Percentiles rank a stretch among this genome's conserved stretches.
Evolutionary conservation across 1,140 invertebrate species (phyloP).

Genomic region (Trypoxylus dichotomus): DNA sequence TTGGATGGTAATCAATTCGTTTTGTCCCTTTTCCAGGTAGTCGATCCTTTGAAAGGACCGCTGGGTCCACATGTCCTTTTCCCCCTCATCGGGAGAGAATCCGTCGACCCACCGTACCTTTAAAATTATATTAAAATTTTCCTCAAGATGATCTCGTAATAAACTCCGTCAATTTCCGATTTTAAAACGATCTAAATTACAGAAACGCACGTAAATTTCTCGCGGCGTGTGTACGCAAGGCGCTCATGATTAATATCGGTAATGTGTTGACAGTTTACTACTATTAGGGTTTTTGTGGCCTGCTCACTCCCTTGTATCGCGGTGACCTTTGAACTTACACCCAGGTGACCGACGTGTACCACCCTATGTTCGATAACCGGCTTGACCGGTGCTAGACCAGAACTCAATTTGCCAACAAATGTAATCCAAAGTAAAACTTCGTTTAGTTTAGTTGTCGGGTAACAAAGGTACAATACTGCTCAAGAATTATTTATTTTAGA

Average conservation of each 20-base stretch:
- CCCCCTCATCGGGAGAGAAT: not conserved
- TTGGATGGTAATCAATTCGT: constrained; percentile 30
- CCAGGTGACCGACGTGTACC: constrained; percentile 41
- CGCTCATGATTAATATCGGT: constrained; percentile 53
- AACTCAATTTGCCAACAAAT: constrained; percentile 30
- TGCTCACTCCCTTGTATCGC: constrained; percentile 52
- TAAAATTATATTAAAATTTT: constrained; percentile 32
- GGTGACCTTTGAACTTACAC: constrained; percentile 43
- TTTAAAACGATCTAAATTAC: not conserved
- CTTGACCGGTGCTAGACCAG: constrained; percentile 28
- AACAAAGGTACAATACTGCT: not conserved
- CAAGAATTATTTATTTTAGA: not conserved
- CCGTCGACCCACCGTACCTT: not conserved
- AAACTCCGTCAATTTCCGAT: not conserved
- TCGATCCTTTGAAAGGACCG: constrained; percentile 36
- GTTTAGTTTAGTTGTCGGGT: constrained; percentile 24
- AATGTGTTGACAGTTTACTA: constrained; percentile 54
- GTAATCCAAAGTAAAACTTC: constrained; percentile 27
- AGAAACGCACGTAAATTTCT: not conserved
- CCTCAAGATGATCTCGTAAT: not conserved
- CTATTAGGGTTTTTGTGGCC: constrained; percentile 53
- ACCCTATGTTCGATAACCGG: constrained; percentile 32
- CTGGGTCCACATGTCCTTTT: not conserved
- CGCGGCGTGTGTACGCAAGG: not conserved
- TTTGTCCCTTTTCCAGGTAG: constrained; percentile 46